Base-by-base conservation (phyloP, 2,888 invertebrate species). In the Camponotus fellah region DNA sequence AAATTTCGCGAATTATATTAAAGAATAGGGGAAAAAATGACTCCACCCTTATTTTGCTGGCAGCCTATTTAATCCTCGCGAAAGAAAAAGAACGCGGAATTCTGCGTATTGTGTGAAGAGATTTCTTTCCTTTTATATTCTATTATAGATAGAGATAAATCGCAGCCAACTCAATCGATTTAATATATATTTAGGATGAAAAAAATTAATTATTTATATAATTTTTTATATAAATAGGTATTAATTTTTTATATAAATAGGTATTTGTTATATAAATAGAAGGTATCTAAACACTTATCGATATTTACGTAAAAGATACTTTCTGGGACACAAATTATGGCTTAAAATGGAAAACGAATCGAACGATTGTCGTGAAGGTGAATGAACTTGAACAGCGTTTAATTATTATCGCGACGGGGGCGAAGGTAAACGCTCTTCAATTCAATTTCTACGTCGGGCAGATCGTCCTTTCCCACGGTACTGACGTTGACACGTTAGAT, bases 401-500 rank as follows among this genome's bases (percentile, higher is more conserved):
- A 80, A 80, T 79, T 79, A 79, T 80, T 40, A 80, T 71, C 71
- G 60, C 46, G 49, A 34, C 60, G 79, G 66, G 79, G 79, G 60
- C 46, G 37, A 49, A 77, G 37, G 64, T 71, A 74, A 60, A 71
- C 43, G 68, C 62, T 77, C 60, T 46, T 71, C 58, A 83, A 82
- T 53, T 85, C 58, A 81, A 85, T 81, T 84, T 84, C 64, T 60
- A 71, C 56, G 64, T n/a, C 58, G 77, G 81, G 65, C 89, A 85
- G 84, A 76, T 83, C 87, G 87, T 76, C 85, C 74, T 90, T 92
- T 92, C 92, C 92, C 92, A 92, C 89, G 92, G 86, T 82, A 90
- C 93, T 92, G 93, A 91, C 87, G 90, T 93, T 93, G 94, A 94
- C 94, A 93, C 92, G 92, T 91, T 91, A 93, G 93, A 94, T 91